Evolutionary conservation across 37 sponge, comb jelly and placozoan species (phyloP).

Genomic region (Beroe forskalii): DNA sequence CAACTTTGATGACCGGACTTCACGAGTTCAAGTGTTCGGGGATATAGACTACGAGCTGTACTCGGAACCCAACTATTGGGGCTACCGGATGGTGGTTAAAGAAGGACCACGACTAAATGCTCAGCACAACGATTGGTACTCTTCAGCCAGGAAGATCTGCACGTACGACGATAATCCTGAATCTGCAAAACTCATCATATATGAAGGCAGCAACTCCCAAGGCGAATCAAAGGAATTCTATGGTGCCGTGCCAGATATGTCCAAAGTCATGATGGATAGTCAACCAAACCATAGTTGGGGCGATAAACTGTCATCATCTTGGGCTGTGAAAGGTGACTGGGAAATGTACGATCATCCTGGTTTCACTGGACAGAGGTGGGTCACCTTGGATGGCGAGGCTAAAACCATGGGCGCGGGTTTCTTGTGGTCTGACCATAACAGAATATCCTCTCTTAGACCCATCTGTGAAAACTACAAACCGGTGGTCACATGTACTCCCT

Average conservation of each 20-base stretch:
- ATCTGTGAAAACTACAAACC: background rate
- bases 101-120: background rate
- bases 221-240: background rate
- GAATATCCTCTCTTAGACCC: background rate
- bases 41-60: background rate
- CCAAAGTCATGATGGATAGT: background rate
- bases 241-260: background rate
- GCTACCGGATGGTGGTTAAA: background rate
- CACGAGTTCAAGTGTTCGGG: background rate
- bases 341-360: background rate
- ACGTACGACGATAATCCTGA: background rate
- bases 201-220: background rate
- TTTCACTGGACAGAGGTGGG: background rate
- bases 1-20: background rate
- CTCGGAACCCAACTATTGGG: background rate
- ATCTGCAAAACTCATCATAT: background rate
- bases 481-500: background rate
- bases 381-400: background rate
- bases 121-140: background rate
- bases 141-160: background rate
- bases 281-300: background rate
- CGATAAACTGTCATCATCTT: background rate
- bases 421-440: background rate
- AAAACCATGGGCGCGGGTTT: background rate
- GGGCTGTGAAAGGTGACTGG: slow-evolving; percentile 13